phyloP scores from a whole-genome alignment of 2,797 vertebrate species.

The Phrynocephalus guinanensis region DNA sequence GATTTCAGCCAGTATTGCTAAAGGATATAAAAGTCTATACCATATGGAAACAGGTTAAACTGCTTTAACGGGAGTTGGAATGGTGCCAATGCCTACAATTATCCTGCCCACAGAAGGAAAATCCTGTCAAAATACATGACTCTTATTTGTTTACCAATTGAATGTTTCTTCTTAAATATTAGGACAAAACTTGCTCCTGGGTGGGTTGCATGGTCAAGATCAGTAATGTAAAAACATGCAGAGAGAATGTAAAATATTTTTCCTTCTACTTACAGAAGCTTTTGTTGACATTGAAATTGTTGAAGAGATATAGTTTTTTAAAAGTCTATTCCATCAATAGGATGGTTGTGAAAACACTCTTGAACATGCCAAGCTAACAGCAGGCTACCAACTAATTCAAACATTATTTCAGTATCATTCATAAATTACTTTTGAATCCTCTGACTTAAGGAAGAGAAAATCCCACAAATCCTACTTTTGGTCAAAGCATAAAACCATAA shows the following conservation, averaged over 20 bases:
- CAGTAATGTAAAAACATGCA: slow-evolving; percentile 58
- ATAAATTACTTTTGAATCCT: slow-evolving; percentile 78
- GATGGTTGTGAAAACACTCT: slow-evolving; percentile 39
- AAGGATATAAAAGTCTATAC: background rate
- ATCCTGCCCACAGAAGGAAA: background rate
- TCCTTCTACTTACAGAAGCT: slow-evolving; percentile 65
- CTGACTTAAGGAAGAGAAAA: slow-evolving; percentile 79
- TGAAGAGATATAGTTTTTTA: slow-evolving; percentile 56
- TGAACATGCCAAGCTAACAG: slow-evolving; percentile 66
- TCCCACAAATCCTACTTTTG: slow-evolving; percentile 80
- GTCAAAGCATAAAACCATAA: slow-evolving; percentile 82
- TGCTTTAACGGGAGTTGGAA: background rate
- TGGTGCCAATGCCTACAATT: slow-evolving; percentile 9
- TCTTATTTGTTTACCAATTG: slow-evolving; percentile 53
- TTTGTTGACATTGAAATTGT: slow-evolving; percentile 57
- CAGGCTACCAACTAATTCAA: slow-evolving; percentile 70
- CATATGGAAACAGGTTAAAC: background rate
- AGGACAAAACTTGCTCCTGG: slow-evolving; percentile 29
- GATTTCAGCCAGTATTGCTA: no score
- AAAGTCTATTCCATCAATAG: slow-evolving; percentile 61
- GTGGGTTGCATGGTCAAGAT: slow-evolving; percentile 63
- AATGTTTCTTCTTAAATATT: slow-evolving; percentile 40
- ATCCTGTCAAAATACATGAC: slow-evolving; percentile 18
- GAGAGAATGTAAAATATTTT: slow-evolving; percentile 62
- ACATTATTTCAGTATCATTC: slow-evolving; percentile 78